Evolutionary conservation across 2,888 invertebrate species (phyloP), one percentile per base, ranked within the genome.

Genomic region (Lysandra bellargus): DNA sequence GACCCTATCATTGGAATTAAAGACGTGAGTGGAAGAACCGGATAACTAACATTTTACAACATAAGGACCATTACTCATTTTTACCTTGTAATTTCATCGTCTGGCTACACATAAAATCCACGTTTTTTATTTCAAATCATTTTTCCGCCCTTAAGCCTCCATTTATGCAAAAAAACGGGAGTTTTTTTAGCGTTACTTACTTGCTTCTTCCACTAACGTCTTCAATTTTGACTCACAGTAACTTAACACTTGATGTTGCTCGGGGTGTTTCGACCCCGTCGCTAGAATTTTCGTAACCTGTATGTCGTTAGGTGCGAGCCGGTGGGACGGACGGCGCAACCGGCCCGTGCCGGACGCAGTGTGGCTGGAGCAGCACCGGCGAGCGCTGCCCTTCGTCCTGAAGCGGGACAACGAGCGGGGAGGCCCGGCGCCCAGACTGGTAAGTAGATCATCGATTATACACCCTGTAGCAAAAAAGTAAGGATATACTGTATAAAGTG

Each of bases 291-390:
- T n/a, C 33, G 37, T 79, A 44, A 30, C 37, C 75, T 23, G 17
- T 79, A 44, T 33, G 44, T 73, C 23, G 44, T 72, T 7, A 81
- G 83, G 83, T 80, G 81, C 83, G 84, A 91, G 92, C 33, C 87
- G 88, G 81, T 94, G 94, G 94, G 93, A 94, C 86, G 90, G 91
- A 40, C 90, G 94, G 30, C 92, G 94, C 83, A 92, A 89, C 86
- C 90, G 94, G 80, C 93, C 94, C 64, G 94, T 94, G 82, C 94
- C 94, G 6, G 94, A 94, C 84, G 94, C 94, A 64, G 94, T 94
- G 81, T 94, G 94, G 94, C 86, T 94, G 80, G 94, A 94, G 83
- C 94, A 94, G 82, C 94, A 94, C 75, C 92, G 94, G 78, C 91
- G 94, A 79, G 94, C 94, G 77, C 86, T 94, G 84, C 94, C 94